These are phyloP conservation scores for Cepaea hortensis DNA, from an alignment of 2,888 invertebrate genomes.

Conservation along the genomic window DNA sequence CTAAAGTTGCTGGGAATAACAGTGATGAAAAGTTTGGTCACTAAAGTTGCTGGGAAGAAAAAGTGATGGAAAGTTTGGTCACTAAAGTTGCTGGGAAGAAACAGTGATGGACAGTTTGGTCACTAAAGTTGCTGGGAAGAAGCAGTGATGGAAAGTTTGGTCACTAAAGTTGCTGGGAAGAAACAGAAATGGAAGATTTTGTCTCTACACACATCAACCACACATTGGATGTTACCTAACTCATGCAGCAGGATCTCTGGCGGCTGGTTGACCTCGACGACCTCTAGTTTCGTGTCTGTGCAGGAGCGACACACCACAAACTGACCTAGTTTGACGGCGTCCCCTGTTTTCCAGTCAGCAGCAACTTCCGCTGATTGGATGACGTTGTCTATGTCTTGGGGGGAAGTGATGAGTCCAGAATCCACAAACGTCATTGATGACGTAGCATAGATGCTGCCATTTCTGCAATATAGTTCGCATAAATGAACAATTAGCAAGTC, in stretches of 20 bases:
- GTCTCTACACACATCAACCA: too few relatives aligned
- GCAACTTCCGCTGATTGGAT: slow-evolving; percentile 44
- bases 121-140: too few relatives aligned
- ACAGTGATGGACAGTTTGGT: too few relatives aligned
- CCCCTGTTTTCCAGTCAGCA: slow-evolving; percentile 25
- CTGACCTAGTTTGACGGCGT: slow-evolving; percentile 45
- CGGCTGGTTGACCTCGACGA: slow-evolving; percentile 3
- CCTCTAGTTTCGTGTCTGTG: slow-evolving; percentile 33
- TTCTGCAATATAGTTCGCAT: slow-evolving; percentile 27
- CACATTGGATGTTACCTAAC: slow-evolving; percentile 7
- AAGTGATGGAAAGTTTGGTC: too few relatives aligned
- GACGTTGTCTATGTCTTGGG: slow-evolving; percentile 48
- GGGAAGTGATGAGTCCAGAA: slow-evolving; percentile 26
- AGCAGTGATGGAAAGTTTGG: too few relatives aligned
- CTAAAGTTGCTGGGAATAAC: too few relatives aligned
- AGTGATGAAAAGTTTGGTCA: too few relatives aligned
- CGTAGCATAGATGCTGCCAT: slow-evolving; percentile 46
- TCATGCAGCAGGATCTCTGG: slow-evolving; percentile 18
- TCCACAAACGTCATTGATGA: slow-evolving; percentile 44
- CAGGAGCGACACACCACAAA: slow-evolving; percentile 46
- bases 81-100: too few relatives aligned
- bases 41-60: too few relatives aligned
- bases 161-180: too few relatives aligned
- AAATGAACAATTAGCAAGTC: background rate
- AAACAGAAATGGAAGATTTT: too few relatives aligned